Conservation (phyloP, 2,797 vertebrate species). For the Benthosema pterotum region DNA sequence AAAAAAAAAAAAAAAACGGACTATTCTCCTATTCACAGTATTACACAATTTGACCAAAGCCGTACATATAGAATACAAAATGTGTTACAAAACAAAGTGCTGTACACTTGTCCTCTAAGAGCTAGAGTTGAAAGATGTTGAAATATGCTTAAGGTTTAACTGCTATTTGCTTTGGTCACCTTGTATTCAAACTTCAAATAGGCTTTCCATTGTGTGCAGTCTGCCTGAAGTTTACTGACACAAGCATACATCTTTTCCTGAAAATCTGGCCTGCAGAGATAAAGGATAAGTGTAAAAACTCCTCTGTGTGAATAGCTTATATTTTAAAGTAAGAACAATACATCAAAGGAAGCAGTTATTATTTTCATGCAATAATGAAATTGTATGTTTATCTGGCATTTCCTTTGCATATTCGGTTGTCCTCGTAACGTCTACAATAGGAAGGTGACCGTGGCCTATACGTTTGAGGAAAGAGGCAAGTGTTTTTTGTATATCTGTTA, state of each 20-base stretch:
- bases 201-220: conserved; percentile 39
- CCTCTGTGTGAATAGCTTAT: conserved; percentile 72
- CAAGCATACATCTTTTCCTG: conserved; percentile 49
- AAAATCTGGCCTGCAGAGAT: conserved; percentile 73
- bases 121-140: conserved; percentile 40
- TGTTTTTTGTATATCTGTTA: conserved; percentile 57
- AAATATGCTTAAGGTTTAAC: conserved; percentile 44
- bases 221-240: conserved; percentile 39
- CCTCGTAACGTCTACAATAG: conserved; percentile 56
- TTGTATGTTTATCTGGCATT: conserved; percentile 40
- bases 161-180: conserved; percentile 72
- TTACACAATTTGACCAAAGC: conserved; percentile 73
- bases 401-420: conserved; percentile 77
- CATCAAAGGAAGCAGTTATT: conserved; percentile 41
- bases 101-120: conserved; percentile 56
- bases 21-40: conserved; percentile 77
- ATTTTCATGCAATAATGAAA: conserved; percentile 42
- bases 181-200: conserved; percentile 65
- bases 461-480: conserved; percentile 69
- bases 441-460: conserved; percentile 44
- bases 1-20: conserved; percentile 74
- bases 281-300: conserved; percentile 53
- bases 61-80: conserved; percentile 47
- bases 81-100: conserved; percentile 34
- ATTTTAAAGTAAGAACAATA: conserved; percentile 32